A percentile compares a stretch with the other conserved stretches of the same genome.
These are phyloP conservation scores for Drosophila kikkawai DNA, from an alignment of 1,140 invertebrate species.

Conservation along the genomic window DNA sequence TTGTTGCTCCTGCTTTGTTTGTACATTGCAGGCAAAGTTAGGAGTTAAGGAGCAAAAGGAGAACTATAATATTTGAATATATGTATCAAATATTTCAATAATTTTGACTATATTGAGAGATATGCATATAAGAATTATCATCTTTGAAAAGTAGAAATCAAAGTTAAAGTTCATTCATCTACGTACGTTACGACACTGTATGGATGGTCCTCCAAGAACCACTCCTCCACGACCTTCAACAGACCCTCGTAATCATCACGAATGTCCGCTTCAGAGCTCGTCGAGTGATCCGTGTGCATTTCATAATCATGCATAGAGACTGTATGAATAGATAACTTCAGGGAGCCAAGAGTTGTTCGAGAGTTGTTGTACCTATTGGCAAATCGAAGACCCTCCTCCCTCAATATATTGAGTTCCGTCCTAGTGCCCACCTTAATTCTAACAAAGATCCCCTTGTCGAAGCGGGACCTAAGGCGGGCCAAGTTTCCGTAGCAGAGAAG, in stretches of 20 bases:
- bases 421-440: conserved; percentile 71
- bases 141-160: too few relatives aligned
- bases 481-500: conserved; percentile 85
- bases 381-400: neutral
- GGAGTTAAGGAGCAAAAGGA: too few relatives aligned
- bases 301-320: neutral
- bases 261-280: neutral
- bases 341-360: neutral
- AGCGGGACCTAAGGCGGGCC: conserved; percentile 81
- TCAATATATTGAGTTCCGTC: conserved; percentile 2
- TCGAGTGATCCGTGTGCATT: neutral
- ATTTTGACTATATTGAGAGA: too few relatives aligned
- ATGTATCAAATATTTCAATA: too few relatives aligned
- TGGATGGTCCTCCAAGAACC: conserved; percentile 35
- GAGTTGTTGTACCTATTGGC: too few relatives aligned
- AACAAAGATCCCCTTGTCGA: conserved; percentile 84
- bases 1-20: neutral
- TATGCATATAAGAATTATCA: too few relatives aligned
- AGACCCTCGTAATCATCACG: neutral
- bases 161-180: too few relatives aligned
- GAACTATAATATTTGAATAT: too few relatives aligned
- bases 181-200: conserved; percentile 33
- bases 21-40: neutral
- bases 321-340: neutral
- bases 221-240: conserved; percentile 2